These are phyloP conservation scores for Hydra vulgaris DNA, from an alignment of 30 jellyfish, hydroid and myxozoan species.

Conservation along the genomic window DNA sequence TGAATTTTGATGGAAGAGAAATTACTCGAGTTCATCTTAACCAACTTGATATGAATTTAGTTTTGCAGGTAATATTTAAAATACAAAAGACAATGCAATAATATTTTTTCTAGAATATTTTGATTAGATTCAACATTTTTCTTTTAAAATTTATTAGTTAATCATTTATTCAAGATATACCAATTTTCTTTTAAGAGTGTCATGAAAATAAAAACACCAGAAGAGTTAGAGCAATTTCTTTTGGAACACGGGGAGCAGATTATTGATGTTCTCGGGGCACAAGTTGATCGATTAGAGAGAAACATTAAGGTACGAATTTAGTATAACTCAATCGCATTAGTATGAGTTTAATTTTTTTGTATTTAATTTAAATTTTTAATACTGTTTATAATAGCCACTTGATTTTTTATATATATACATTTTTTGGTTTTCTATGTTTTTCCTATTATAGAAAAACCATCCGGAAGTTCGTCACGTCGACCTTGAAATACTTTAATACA, in stretches of 20 bases:
- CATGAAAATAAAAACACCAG: constrained; percentile 56
- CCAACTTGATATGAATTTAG: constrained; percentile 71
- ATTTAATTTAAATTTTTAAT: too few species aligned
- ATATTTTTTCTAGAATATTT: too few species aligned
- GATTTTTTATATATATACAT: not conserved
- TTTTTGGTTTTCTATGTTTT: too few species aligned
- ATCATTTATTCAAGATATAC: too few species aligned
- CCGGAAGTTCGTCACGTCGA: constrained; percentile 98
- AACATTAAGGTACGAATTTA: constrained; percentile 58
- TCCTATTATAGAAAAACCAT: constrained; percentile 47
- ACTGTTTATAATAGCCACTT: too few species aligned
- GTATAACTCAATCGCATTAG: not conserved
- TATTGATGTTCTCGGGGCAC: constrained; percentile 89
- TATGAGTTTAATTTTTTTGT: too few species aligned
- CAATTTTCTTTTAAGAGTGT: too few species aligned
- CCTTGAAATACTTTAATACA: constrained; percentile 49
- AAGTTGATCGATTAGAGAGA: constrained; percentile 92
- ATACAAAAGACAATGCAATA: too few species aligned
- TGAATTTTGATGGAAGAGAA: constrained; percentile 95
- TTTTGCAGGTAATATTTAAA: constrained; percentile 38
- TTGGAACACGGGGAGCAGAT: constrained; percentile 96
- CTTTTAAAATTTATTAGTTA: not conserved
- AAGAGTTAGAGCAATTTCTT: constrained; percentile 69
- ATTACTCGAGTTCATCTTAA: constrained; percentile 83
- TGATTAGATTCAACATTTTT: not conserved